Evolutionary conservation across 2,113 vertebrate genomes (phyloP).

Genomic region (Peromyscus maniculatus): DNA sequence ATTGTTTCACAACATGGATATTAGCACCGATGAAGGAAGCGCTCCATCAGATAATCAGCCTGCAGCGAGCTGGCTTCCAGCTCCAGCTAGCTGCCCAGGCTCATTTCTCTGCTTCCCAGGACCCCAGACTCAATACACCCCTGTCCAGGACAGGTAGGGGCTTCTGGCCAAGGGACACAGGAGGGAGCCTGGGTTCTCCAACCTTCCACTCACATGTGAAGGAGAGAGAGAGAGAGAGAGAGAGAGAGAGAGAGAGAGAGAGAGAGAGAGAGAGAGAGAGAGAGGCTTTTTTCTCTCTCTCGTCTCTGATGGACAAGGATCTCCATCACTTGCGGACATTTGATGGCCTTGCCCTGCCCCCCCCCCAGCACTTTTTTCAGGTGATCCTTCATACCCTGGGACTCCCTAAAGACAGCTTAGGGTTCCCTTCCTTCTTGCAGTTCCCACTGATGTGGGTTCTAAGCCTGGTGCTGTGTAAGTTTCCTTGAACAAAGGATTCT

Average conservation of each 20-base stretch:
- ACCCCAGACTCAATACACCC: not conserved
- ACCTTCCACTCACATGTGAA: not conserved
- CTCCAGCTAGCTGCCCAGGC: constrained; percentile 78
- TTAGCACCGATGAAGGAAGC: constrained; percentile 93
- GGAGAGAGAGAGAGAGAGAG: not conserved
- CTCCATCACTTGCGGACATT: not conserved
- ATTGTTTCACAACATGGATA: constrained; percentile 92
- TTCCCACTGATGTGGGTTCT: not conserved
- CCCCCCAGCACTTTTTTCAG: not conserved
- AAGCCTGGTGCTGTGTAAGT: not conserved
- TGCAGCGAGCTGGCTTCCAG: constrained; percentile 88
- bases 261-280: not conserved
- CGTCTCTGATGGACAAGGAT: not conserved
- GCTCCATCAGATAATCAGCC: constrained; percentile 92
- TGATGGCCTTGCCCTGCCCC: too few species aligned
- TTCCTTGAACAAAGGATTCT: not conserved
- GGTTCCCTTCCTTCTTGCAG: not conserved
- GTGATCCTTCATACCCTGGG: too few species aligned
- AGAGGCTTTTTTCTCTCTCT: not conserved
- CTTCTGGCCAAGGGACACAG: not conserved
- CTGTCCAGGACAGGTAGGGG: not conserved
- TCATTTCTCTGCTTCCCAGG: constrained; percentile 74
- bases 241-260: not conserved
- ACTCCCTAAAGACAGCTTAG: not conserved
- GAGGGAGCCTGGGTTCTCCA: not conserved